Percentiles rank a stretch among this genome's conserved stretches.
phyloP scores from a whole-genome alignment of 2,797 vertebrate genomes.

The Sebastiscus tertius region DNA sequence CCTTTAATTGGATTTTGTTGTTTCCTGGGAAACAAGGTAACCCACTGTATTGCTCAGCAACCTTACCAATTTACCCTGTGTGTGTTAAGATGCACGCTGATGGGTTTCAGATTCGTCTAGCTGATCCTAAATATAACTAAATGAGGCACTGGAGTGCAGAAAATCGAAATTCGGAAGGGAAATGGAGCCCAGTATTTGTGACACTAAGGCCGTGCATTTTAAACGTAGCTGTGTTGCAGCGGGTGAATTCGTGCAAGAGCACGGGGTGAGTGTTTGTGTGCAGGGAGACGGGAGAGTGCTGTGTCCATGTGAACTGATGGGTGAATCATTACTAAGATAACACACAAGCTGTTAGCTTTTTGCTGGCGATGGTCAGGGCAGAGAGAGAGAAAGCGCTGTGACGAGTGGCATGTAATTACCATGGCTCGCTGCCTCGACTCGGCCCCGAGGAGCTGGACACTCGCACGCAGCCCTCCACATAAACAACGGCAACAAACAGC shows the following conservation, averaged over 20 bases:
- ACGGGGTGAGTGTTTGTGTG: slow-evolving; percentile 33
- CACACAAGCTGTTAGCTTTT: slow-evolving; percentile 72
- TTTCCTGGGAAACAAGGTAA: slow-evolving; percentile 77
- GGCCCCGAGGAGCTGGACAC: slow-evolving; percentile 62
- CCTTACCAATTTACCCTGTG: slow-evolving; percentile 47
- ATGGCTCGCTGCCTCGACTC: slow-evolving; percentile 59
- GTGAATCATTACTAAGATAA: slow-evolving; percentile 74
- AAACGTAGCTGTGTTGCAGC: slow-evolving; percentile 35
- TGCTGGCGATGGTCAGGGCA: slow-evolving; percentile 37
- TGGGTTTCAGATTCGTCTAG: slow-evolving; percentile 38
- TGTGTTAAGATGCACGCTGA: slow-evolving; percentile 49
- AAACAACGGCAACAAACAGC: slow-evolving; percentile 63
- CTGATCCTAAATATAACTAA: slow-evolving; percentile 54
- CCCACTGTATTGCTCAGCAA: slow-evolving; percentile 72
- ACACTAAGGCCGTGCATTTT: slow-evolving; percentile 34
- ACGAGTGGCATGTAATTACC: slow-evolving; percentile 71
- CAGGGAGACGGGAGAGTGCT: slow-evolving; percentile 45
- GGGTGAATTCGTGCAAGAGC: slow-evolving; percentile 33
- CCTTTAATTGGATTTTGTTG: slow-evolving; percentile 76
- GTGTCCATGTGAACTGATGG: slow-evolving; percentile 63
- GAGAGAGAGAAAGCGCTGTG: slow-evolving; percentile 47
- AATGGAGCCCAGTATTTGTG: slow-evolving; percentile 31
- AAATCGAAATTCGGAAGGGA: slow-evolving; percentile 37
- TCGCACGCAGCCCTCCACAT: slow-evolving; percentile 54
- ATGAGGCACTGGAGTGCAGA: slow-evolving; percentile 23